phyloP scores from a whole-genome alignment of 2,797 vertebrate species.

The Danio jaintianensis region DNA sequence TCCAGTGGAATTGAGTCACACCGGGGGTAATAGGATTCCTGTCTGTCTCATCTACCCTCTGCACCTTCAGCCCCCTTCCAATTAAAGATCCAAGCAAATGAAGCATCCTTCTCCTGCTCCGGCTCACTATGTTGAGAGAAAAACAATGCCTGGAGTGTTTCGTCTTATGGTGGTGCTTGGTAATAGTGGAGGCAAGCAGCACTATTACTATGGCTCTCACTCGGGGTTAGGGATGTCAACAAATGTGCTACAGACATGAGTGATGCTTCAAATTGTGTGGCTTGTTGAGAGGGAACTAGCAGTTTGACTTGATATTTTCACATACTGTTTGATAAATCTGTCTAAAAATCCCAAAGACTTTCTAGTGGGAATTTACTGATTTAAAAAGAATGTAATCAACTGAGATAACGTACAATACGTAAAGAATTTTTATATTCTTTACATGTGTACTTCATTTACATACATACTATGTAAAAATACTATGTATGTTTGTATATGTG shows the following conservation, averaged over 20 bases:
- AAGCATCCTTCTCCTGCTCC: background rate
- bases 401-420: background rate
- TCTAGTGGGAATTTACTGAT: background rate
- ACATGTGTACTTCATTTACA: too few relatives aligned
- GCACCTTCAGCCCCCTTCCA: constrained; percentile 36
- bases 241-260: constrained; percentile 9
- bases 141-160: constrained; percentile 37
- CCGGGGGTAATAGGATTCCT: constrained; percentile 47
- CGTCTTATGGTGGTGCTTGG: constrained; percentile 13
- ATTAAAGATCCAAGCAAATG: constrained; percentile 50
- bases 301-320: background rate
- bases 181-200: constrained; percentile 13
- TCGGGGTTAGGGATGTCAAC: background rate
- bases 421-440: background rate
- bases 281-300: background rate
- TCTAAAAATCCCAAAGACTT: background rate
- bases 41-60: constrained; percentile 49
- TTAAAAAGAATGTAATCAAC: background rate
- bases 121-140: constrained; percentile 41
- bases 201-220: constrained; percentile 5
- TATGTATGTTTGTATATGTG: too few relatives aligned
- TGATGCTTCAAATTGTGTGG: constrained; percentile 12
- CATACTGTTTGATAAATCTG: background rate
- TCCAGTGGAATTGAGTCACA: constrained; percentile 41
- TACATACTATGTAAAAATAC: too few relatives aligned